A percentile compares a stretch with the other conserved stretches of the same genome.
Evolutionary conservation across 2,113 vertebrate species (phyloP).

Genomic region (Apteryx mantelli): DNA sequence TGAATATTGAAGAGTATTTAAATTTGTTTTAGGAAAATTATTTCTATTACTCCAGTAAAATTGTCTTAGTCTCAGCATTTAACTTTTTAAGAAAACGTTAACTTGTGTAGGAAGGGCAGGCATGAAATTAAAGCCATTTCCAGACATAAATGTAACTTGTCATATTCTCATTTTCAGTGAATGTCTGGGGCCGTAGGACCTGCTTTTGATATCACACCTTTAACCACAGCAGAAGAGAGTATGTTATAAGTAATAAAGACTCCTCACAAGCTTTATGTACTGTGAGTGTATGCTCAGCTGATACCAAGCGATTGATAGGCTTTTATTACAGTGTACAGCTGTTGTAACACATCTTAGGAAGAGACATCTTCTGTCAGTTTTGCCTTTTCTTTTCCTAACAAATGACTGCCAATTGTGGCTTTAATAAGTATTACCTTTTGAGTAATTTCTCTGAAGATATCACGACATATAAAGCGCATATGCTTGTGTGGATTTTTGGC

Average conservation of each 20-base stretch:
- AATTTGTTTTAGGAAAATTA: background rate
- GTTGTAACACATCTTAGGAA: background rate
- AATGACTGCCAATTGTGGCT: background rate
- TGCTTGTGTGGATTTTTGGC: background rate
- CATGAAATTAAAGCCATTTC: background rate
- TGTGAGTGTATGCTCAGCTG: background rate
- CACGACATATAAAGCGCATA: background rate
- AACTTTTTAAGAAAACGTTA: background rate
- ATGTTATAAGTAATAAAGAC: background rate
- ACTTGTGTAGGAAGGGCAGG: background rate
- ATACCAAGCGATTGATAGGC: background rate
- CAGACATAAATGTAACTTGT: conserved; percentile 10
- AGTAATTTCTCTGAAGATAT: background rate
- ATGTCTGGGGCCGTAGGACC: background rate
- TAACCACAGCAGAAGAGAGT: conserved; percentile 13
- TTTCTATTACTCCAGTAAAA: background rate
- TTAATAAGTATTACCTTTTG: background rate
- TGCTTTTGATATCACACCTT: conserved; percentile 41
- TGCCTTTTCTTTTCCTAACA: background rate
- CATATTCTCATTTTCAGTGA: background rate
- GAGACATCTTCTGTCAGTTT: background rate
- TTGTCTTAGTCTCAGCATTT: background rate
- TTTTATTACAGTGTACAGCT: background rate
- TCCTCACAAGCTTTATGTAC: background rate
- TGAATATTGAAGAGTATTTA: background rate